Base-by-base conservation (phyloP, 2,888 invertebrate species). In the Perdita meconis region DNA sequence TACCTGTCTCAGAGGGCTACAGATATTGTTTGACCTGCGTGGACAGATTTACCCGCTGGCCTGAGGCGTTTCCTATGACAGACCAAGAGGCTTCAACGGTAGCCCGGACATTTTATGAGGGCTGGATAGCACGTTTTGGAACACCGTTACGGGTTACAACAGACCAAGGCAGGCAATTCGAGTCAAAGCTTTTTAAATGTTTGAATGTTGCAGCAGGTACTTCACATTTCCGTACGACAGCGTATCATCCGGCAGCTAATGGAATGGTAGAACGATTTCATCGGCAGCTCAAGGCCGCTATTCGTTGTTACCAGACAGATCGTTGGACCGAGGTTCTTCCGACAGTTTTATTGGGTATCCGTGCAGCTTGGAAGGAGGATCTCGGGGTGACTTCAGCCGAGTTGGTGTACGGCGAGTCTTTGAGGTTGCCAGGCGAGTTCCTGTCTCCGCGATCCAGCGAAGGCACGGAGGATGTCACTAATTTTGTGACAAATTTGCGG, bases 151-250 rank as follows among this genome's bases (percentile, higher is more conserved):
- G 40, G 5, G 24, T 67, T 2, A 60, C 59, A 0, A 61, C 61
- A 0, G 55, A 69, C 5, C 60, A 61, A 13, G 60, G 61, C 0
- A 22, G 68, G 0, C 68, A 69, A 5, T 69, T 61, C 6, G 24
- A 61, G 13, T 61, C 44, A 0, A 22, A 13, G 3, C 13, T 55
- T 51, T 53, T 68, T 3, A 12, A 13, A 8, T 2, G 6, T 4
- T 30, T 30, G 6, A 30, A 30, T 30, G 2, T 6, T 30, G 2
- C 6, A 6, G 2, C 6, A 30, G 30, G 30, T 30, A 4, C 30
- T 2, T 4, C 30, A 4, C 30, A 30, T 30, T 30, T 30, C 3
- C 30, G 6, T 6, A 30, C 30, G 2, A 30, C 30, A 6, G 30
- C 30, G 3, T 30, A 44, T 1, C 42, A 44, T 44, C 19, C 42